phyloP scores from a whole-genome alignment of 2,888 invertebrate genomes.

The Anarsia innoxiella region DNA sequence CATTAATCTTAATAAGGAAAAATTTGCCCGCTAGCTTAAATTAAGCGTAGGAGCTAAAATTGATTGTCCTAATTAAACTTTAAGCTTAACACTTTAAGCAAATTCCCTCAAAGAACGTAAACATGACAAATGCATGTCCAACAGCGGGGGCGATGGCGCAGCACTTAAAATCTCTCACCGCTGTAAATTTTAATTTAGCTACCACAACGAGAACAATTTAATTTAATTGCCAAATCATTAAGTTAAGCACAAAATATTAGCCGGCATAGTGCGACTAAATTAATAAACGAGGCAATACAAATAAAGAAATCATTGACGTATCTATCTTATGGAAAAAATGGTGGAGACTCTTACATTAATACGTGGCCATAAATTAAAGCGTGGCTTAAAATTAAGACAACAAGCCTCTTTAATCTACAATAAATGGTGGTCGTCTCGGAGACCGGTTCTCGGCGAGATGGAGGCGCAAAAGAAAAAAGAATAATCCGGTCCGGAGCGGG shows the following conservation, averaged over 20 bases:
- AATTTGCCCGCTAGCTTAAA: background rate
- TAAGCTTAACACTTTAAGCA: slow-evolving; percentile 27
- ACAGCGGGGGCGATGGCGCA: slow-evolving; percentile 33
- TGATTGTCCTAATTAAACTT: slow-evolving; percentile 24
- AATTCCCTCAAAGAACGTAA: slow-evolving; percentile 32
- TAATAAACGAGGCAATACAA: slow-evolving; percentile 50
- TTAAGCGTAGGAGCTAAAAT: slow-evolving; percentile 13
- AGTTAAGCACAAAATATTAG: slow-evolving; percentile 72
- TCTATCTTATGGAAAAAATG: slow-evolving; percentile 62
- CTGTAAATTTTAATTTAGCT: slow-evolving; percentile 69
- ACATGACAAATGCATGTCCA: slow-evolving; percentile 39
- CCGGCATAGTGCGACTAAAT: slow-evolving; percentile 59
- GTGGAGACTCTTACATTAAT: slow-evolving; percentile 63
- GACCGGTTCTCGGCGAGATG: slow-evolving; percentile 66
- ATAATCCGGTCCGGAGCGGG: slow-evolving; percentile 72
- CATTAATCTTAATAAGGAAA: slow-evolving; percentile 4
- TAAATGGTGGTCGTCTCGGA: slow-evolving; percentile 71
- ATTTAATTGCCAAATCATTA: slow-evolving; percentile 75
- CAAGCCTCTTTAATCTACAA: slow-evolving; percentile 76
- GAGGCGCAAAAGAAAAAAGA: slow-evolving; percentile 69
- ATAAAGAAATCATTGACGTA: slow-evolving; percentile 67
- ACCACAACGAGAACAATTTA: slow-evolving; percentile 70
- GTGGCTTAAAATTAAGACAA: slow-evolving; percentile 76
- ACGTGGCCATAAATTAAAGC: slow-evolving; percentile 70
- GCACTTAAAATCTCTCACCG: slow-evolving; percentile 54